Evolutionary conservation across 64 coral and sea anemone genomes (phyloP).

Genomic region (Stylophora pistillata): DNA sequence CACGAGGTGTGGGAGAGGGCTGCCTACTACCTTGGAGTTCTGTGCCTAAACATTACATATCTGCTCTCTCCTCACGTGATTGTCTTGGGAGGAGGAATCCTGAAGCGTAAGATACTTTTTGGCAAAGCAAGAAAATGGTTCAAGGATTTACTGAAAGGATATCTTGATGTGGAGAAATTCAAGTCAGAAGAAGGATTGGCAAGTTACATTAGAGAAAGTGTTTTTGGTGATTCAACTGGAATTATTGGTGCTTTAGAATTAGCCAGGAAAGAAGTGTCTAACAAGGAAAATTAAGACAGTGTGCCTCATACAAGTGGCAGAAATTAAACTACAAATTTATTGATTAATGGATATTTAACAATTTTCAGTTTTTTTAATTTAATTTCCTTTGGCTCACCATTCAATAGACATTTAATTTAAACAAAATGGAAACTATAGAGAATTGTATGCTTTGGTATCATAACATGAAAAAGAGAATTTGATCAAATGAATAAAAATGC

Average conservation of each 20-base stretch:
- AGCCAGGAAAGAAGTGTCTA: slow-evolving; percentile 18
- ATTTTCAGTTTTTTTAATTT: background rate
- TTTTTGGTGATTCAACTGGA: slow-evolving; percentile 74
- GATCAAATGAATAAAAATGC: too few relatives aligned
- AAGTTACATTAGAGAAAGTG: slow-evolving; percentile 75
- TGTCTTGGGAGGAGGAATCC: slow-evolving; percentile 84
- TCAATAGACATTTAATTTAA: too few relatives aligned
- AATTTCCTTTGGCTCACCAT: background rate
- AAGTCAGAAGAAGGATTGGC: slow-evolving; percentile 68
- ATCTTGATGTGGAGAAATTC: slow-evolving; percentile 80
- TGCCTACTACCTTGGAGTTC: slow-evolving; percentile 87
- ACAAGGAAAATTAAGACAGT: background rate
- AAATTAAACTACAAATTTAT: too few relatives aligned
- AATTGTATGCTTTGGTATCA: too few relatives aligned
- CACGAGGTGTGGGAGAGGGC: slow-evolving; percentile 89
- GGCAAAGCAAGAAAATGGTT: slow-evolving; percentile 61
- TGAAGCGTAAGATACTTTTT: slow-evolving; percentile 79
- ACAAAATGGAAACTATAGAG: too few relatives aligned
- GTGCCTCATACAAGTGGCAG: too few relatives aligned
- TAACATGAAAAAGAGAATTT: too few relatives aligned
- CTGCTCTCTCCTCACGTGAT: slow-evolving; percentile 86
- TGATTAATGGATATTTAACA: background rate
- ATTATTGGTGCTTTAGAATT: slow-evolving; percentile 83
- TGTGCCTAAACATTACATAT: slow-evolving; percentile 89
- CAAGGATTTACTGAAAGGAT: slow-evolving; percentile 68